Evolutionary conservation across 37 sponge, comb jelly and placozoan species (phyloP).

Genomic region (Eunapius fragilis): DNA sequence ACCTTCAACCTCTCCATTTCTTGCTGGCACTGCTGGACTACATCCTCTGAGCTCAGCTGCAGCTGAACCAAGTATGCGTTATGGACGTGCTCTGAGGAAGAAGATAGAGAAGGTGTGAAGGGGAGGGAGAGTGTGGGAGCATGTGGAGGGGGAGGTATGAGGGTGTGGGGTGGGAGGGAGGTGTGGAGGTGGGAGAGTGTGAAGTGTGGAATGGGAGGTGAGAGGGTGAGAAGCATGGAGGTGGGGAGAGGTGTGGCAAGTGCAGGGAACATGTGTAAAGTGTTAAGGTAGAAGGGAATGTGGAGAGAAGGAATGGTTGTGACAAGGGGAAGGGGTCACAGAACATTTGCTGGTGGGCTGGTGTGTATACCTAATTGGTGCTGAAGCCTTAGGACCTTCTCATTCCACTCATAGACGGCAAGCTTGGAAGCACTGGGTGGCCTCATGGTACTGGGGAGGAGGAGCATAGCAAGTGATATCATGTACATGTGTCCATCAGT

Average conservation of each 20-base stretch:
- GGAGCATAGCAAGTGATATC: background rate
- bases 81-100: slow-evolving; percentile 24
- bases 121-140: background rate
- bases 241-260: too few species aligned
- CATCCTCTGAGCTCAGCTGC: slow-evolving; percentile 25
- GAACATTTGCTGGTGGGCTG: background rate
- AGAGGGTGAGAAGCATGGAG: too few species aligned
- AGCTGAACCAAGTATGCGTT: slow-evolving; percentile 26
- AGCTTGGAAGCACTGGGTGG: slow-evolving; percentile 49
- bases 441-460: background rate
- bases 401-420: slow-evolving; percentile 45
- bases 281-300: too few species aligned
- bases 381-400: slow-evolving; percentile 12
- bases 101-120: background rate
- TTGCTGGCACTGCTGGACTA: slow-evolving; percentile 24
- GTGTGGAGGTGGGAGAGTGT: too few species aligned
- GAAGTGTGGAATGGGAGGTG: too few species aligned
- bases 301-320: too few species aligned
- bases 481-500: background rate
- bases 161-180: too few species aligned
- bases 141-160: background rate
- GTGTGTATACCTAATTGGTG: slow-evolving; percentile 34
- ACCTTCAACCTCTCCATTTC: slow-evolving; percentile 66
- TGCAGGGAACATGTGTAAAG: too few species aligned
- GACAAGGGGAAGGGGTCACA: background rate